phyloP scores from a whole-genome alignment of 2,888 invertebrate genomes.

The Cyclophora punctaria region DNA sequence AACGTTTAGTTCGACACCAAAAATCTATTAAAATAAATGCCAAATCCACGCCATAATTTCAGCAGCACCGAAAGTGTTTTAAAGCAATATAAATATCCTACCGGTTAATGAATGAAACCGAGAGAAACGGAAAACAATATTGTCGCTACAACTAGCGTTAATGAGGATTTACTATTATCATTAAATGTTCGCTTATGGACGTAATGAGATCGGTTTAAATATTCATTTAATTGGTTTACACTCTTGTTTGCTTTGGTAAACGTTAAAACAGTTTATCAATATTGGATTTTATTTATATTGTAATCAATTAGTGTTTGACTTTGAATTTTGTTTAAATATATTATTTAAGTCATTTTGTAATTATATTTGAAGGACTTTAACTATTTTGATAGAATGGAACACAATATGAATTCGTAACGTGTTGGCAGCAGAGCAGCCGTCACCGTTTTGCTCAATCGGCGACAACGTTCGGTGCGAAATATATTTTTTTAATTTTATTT shows the following conservation, averaged over 20 bases:
- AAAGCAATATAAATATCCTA: conserved; percentile 42
- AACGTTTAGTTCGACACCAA: no score
- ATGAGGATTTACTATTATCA: conserved; percentile 69
- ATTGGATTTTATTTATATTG: no score
- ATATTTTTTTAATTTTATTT: conserved; percentile 22
- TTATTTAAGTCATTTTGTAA: no score
- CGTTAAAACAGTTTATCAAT: no score
- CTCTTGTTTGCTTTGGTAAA: no score
- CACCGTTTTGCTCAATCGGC: conserved; percentile 4
- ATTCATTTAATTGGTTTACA: no score
- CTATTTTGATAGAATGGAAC: no score
- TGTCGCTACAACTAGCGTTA: conserved; percentile 50
- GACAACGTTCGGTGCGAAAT: conserved; percentile 1
- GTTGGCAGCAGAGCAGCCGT: neutral
- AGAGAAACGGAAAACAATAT: conserved; percentile 59
- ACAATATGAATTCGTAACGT: no score
- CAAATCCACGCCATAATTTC: no score
- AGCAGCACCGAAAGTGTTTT: conserved; percentile 22
- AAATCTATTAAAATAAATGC: neutral
- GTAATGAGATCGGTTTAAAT: conserved; percentile 16
- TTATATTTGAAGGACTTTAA: no score
- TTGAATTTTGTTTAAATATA: no score
- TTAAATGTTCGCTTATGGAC: conserved; percentile 48
- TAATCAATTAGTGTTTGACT: no score
- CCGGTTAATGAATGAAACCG: conserved; percentile 58